Evolutionary conservation across 2,888 invertebrate species (phyloP).

Genomic region (Augiades crinisus): DNA sequence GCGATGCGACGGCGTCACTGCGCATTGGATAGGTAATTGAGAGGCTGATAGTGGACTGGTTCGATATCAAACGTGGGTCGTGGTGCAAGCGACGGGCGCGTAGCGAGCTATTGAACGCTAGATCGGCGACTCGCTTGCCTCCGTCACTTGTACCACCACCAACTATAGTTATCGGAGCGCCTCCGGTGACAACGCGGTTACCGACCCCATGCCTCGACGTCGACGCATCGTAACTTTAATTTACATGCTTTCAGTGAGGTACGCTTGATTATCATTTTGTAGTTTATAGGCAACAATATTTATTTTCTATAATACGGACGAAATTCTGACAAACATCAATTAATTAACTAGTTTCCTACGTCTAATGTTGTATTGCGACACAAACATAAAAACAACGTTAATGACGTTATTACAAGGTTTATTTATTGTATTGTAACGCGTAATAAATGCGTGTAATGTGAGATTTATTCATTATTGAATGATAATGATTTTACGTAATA

Average conservation of each 20-base stretch:
- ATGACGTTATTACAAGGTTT: background rate
- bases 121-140: background rate
- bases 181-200: slow-evolving; percentile 61
- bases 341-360: too few species aligned
- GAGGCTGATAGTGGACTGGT: slow-evolving; percentile 53
- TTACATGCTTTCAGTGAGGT: slow-evolving; percentile 51
- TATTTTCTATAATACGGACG: background rate
- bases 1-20: slow-evolving; percentile 39
- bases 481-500: background rate
- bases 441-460: background rate
- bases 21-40: slow-evolving; percentile 53
- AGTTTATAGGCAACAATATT: slow-evolving; percentile 34
- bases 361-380: too few species aligned
- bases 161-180: slow-evolving; percentile 51
- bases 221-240: slow-evolving; percentile 48
- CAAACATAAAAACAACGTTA: background rate
- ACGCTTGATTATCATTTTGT: slow-evolving; percentile 47
- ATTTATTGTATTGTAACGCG: background rate
- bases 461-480: background rate
- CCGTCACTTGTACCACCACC: slow-evolving; percentile 30
- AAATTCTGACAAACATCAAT: too few species aligned
- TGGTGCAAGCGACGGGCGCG: slow-evolving; percentile 22
- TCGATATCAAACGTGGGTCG: slow-evolving; percentile 41
- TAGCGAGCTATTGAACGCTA: background rate
- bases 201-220: slow-evolving; percentile 56